Evolutionary conservation across 1,140 invertebrate genomes (phyloP).

Genomic region (Bicyclus anynana): DNA sequence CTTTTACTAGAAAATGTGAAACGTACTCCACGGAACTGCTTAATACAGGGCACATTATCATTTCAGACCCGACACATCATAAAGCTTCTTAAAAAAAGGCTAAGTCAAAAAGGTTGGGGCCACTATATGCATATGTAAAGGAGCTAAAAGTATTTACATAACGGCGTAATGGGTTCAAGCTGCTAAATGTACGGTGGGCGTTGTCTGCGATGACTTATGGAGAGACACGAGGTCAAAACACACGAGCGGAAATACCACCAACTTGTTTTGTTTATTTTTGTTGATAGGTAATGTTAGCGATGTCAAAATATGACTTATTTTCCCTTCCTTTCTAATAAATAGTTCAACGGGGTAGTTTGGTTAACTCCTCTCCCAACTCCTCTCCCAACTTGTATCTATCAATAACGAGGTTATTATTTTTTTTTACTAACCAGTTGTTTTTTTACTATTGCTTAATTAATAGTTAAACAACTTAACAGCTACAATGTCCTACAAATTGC

Average conservation of each 20-base stretch:
- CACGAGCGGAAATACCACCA: not conserved
- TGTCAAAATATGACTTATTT: too few relatives aligned
- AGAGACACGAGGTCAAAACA: conserved; percentile 14
- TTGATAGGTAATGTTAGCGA: too few relatives aligned
- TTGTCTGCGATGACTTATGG: conserved; percentile 31
- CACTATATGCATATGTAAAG: conserved; percentile 21
- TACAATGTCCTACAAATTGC: too few relatives aligned
- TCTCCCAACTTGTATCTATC: too few relatives aligned
- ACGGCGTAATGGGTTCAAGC: conserved; percentile 44
- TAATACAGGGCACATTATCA: conserved; percentile 11
- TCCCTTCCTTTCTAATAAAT: too few relatives aligned
- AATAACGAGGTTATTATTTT: too few relatives aligned
- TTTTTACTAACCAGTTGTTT: too few relatives aligned
- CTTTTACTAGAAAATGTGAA: not conserved
- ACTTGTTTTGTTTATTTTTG: not conserved
- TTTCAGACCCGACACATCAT: conserved; percentile 18
- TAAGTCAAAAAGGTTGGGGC: conserved; percentile 25
- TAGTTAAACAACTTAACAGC: too few relatives aligned
- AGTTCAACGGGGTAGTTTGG: too few relatives aligned
- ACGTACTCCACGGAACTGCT: not conserved
- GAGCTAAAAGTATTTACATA: conserved; percentile 55
- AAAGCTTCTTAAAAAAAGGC: conserved; percentile 22
- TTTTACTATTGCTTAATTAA: too few relatives aligned
- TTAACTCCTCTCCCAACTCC: too few relatives aligned
- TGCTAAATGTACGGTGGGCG: conserved; percentile 36